Percentiles rank a stretch among this genome's conserved stretches.
Evolutionary conservation across 2,113 vertebrate genomes (phyloP).

Genomic region (Ameiurus melas): DNA sequence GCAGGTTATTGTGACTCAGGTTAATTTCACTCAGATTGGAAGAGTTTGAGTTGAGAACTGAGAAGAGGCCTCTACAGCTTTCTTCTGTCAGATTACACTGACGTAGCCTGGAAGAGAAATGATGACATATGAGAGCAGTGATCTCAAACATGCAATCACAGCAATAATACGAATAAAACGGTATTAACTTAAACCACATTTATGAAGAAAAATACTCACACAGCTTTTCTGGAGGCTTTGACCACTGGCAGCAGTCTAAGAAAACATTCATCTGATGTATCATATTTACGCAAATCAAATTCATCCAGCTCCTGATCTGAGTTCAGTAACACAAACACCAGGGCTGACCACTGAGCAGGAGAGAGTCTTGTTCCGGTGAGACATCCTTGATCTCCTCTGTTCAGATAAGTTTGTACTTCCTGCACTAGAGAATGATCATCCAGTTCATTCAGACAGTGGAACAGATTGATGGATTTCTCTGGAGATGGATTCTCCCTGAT

Average conservation of each 20-base stretch:
- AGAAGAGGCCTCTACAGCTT: neutral
- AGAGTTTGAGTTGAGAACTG: neutral
- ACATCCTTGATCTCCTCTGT: no score
- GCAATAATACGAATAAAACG: no score
- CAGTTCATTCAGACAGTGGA: no score
- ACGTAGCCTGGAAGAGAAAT: neutral
- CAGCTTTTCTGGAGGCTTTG: neutral
- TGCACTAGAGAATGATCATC: no score
- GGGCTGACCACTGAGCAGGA: no score
- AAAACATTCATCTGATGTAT: neutral
- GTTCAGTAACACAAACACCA: neutral
- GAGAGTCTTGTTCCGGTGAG: no score
- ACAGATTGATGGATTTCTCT: no score
- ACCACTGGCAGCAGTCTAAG: neutral
- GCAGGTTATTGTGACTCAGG: neutral
- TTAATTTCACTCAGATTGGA: neutral
- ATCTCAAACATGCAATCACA: no score
- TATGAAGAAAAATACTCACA: neutral
- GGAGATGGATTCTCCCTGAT: no score
- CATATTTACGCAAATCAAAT: neutral
- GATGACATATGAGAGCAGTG: no score
- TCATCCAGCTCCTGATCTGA: neutral
- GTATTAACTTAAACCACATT: no score
- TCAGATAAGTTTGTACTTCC: no score
- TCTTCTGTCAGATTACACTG: neutral